Conservation (phyloP, 2,888 invertebrate species). For the Anticlea derivata region DNA sequence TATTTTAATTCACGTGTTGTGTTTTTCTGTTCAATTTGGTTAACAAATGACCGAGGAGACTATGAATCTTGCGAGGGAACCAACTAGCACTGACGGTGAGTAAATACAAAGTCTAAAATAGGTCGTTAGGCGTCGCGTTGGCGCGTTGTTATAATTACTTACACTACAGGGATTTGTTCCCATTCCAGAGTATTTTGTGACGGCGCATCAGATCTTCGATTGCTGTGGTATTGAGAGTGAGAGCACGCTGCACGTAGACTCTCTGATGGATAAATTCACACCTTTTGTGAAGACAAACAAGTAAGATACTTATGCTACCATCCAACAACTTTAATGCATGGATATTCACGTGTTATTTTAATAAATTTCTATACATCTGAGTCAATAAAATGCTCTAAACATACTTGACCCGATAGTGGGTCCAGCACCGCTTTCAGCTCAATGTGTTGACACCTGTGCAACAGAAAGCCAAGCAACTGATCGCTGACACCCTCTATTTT, state of each 20-base stretch:
- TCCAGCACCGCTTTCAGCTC: too few species aligned
- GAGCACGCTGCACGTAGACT: constrained; percentile 63
- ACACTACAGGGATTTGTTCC: constrained; percentile 46
- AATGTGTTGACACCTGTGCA: too few species aligned
- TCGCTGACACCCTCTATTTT: too few species aligned
- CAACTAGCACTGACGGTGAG: constrained; percentile 65
- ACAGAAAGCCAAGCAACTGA: too few species aligned
- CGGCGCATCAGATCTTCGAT: constrained; percentile 74
- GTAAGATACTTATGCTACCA: too few species aligned
- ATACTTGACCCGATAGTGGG: too few species aligned
- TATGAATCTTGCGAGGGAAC: constrained; percentile 66
- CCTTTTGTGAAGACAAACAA: constrained; percentile 74
- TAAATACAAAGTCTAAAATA: constrained; percentile 47
- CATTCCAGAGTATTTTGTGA: constrained; percentile 69
- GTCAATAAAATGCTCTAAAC: too few species aligned
- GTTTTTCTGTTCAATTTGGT: constrained; percentile 22
- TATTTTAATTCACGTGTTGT: constrained; percentile 32
- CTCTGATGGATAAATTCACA: constrained; percentile 74
- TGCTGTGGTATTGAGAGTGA: constrained; percentile 67
- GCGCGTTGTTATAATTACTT: constrained; percentile 53
- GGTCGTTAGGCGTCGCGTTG: constrained; percentile 58
- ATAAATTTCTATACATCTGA: neutral
- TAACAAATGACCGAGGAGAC: constrained; percentile 36
- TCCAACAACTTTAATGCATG: too few species aligned
- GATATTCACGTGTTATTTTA: neutral